These are phyloP conservation scores for Symphodus melops DNA, from an alignment of 2,113 vertebrate species.

Conservation along the genomic window DNA sequence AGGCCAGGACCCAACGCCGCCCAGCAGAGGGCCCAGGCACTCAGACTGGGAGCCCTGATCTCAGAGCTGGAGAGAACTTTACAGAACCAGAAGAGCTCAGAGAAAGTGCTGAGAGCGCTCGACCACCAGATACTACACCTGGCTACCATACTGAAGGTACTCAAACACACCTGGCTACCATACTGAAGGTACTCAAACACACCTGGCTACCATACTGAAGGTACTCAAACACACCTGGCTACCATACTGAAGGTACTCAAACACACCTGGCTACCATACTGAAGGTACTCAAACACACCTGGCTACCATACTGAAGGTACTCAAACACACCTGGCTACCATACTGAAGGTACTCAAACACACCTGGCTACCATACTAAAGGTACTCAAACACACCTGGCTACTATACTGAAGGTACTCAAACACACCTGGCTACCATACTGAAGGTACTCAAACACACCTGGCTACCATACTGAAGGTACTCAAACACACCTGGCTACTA, in stretches of 20 bases:
- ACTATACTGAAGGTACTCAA: constrained; percentile 82
- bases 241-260: constrained; percentile 83
- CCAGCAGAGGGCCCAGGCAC: constrained; percentile 54
- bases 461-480: no score
- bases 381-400: constrained; percentile 57
- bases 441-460: constrained; percentile 76
- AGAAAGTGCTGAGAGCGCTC: constrained; percentile 80
- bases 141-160: constrained; percentile 88
- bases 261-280: constrained; percentile 50
- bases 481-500: no score
- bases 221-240: constrained; percentile 57
- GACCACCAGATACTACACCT: constrained; percentile 84
- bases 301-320: no score
- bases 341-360: constrained; percentile 85
- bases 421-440: constrained; percentile 81
- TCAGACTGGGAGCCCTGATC: constrained; percentile 74
- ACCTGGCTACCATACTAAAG: constrained; percentile 77
- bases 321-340: constrained; percentile 83
- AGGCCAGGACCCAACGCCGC: constrained; percentile 14
- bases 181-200: constrained; percentile 63
- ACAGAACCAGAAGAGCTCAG: constrained; percentile 5
- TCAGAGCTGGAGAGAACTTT: constrained; percentile 83
- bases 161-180: constrained; percentile 59
- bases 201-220: constrained; percentile 86
- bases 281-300: no score